A percentile compares a stretch with the other conserved stretches of the same genome.
Conservation (phyloP, 2,888 invertebrate species). For the Dynastes hyllus region DNA sequence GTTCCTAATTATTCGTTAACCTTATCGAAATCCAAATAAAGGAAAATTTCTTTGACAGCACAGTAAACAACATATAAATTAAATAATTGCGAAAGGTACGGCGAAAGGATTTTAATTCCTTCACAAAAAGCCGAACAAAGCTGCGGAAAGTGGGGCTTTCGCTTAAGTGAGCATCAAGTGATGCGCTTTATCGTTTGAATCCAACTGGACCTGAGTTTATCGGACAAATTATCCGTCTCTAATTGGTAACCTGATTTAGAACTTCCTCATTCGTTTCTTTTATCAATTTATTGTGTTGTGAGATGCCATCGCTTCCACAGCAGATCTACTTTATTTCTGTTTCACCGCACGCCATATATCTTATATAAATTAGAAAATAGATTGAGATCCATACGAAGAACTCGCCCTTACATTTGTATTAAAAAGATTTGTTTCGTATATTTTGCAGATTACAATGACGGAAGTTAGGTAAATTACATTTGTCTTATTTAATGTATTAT, state of each 20-base stretch:
- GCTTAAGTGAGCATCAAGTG: slow-evolving; percentile 63
- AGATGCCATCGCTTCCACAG: slow-evolving; percentile 39
- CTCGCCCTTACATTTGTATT: neutral
- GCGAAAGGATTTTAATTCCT: slow-evolving; percentile 32
- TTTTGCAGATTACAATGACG: neutral
- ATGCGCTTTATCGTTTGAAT: slow-evolving; percentile 61
- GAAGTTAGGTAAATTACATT: neutral
- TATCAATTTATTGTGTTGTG: slow-evolving; percentile 61
- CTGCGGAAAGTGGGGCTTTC: slow-evolving; percentile 55
- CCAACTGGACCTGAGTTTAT: slow-evolving; percentile 65
- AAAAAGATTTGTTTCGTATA: neutral
- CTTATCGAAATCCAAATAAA: too few relatives aligned
- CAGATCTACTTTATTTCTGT: slow-evolving; percentile 46
- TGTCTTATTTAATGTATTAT: neutral
- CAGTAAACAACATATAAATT: slow-evolving; percentile 7
- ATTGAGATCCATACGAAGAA: slow-evolving; percentile 9
- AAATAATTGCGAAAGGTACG: slow-evolving; percentile 3
- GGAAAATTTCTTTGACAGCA: neutral
- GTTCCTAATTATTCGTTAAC: too few relatives aligned
- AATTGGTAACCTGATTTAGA: slow-evolving; percentile 69
- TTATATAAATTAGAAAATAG: slow-evolving; percentile 34
- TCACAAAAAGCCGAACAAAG: slow-evolving; percentile 47
- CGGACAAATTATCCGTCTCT: slow-evolving; percentile 67
- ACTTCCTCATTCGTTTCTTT: slow-evolving; percentile 62
- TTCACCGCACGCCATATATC: slow-evolving; percentile 28